Percentiles rank a stretch among this genome's conserved stretches.
These are phyloP conservation scores for Istiophorus platypterus DNA, from an alignment of 2,113 vertebrate species.

Conservation along the genomic window DNA sequence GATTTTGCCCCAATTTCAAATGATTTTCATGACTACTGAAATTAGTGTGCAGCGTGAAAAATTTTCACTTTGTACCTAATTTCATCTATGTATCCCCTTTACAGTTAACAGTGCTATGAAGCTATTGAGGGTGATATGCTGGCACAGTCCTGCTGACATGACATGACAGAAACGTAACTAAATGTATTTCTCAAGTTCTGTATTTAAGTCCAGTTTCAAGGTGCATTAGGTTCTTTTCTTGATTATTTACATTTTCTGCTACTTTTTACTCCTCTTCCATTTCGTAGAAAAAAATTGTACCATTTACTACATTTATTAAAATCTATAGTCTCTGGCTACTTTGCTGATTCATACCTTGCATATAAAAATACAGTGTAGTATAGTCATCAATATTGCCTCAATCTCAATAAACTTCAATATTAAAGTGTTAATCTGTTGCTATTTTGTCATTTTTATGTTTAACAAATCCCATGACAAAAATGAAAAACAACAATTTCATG, in stretches of 20 bases:
- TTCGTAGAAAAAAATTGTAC: neutral
- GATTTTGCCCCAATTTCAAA: constrained; percentile 31
- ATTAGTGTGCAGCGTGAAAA: neutral
- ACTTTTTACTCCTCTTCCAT: neutral
- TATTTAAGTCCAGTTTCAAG: no score
- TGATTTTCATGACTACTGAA: constrained; percentile 39
- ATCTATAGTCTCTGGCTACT: no score
- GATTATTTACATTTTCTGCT: neutral
- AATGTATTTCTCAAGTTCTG: neutral
- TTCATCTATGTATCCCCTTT: neutral
- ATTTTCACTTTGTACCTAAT: neutral
- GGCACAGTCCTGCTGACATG: neutral
- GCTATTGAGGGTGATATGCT: neutral
- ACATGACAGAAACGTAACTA: neutral
- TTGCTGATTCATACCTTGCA: no score
- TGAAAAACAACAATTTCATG: no score
- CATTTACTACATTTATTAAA: no score
- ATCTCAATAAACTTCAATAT: neutral
- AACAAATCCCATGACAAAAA: no score
- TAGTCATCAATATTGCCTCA: no score
- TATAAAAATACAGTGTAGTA: no score
- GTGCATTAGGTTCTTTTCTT: no score
- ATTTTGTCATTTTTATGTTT: neutral
- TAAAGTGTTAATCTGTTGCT: neutral
- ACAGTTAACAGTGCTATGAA: constrained; percentile 1